Evolutionary conservation across 2,113 vertebrate genomes (phyloP), one percentile per base, ranked within the genome.

Genomic region (Protobothrops flavoviridis): DNA sequence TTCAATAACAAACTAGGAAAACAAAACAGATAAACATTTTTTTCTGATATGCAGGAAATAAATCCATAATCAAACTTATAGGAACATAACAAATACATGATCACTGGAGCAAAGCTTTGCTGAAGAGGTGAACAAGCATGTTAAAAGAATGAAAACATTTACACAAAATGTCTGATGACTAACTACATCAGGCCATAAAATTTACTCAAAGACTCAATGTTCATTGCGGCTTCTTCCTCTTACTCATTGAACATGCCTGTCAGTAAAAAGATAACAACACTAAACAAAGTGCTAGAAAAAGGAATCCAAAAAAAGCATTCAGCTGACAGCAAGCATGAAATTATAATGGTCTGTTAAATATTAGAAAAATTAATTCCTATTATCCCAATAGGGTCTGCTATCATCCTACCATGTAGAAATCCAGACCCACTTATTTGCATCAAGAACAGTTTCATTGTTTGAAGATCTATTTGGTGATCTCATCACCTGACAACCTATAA

Each of bases 281-380:
- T 39, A 88, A 88, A 56, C 24, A 86, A 88, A 26, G 4, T 20
- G 45, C n/a, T 33, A 81, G 24, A 33, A 43, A 61, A 87, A 92
- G 94, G 91, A 53, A 92, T 29, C 92, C 90, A 61, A 3, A 92
- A 92, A 91, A 59, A 29, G 85, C 85, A n/a, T 56, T 45, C 29
- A 90, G 8, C 0, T 89, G 85, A 93, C 11, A 29, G 57, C 74
- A 87, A 94, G 50, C 90, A 15, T 43, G 6, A 45, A 9, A 93
- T 87, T 87, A 61, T 52, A 90, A 39, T 39, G 88, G 61, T 91
- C 87, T 0, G 0, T 43, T 2, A 6, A 11, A 94, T 48, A 93
- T 92, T 17, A 61, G 50, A 90, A 91, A 92, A 10, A 10, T 55
- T 48, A 39, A 90, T 93, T 88, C 29, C 12, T 12, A 29, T 33